These are phyloP conservation scores for Phengaris arion DNA, from an alignment of 2,888 invertebrate genomes.

Conservation along the genomic window DNA sequence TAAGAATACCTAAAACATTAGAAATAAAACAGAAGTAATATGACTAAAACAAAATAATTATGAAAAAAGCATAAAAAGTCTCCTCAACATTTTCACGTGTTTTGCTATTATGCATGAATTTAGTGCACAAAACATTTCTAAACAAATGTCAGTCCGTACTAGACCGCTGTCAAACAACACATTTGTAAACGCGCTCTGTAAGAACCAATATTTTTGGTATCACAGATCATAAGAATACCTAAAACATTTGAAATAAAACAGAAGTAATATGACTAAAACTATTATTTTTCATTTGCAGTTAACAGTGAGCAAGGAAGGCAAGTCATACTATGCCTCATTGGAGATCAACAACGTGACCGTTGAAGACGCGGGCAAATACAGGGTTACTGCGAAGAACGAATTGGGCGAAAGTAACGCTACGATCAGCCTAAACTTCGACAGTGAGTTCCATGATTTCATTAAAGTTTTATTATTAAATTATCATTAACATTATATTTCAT, in stretches of 20 bases:
- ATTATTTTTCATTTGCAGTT: slow-evolving; percentile 75
- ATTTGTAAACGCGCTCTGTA: no score
- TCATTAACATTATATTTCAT: not conserved
- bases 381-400: slow-evolving; percentile 98
- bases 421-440: slow-evolving; percentile 98
- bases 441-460: slow-evolving; percentile 83
- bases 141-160: no score
- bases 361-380: slow-evolving; percentile 98
- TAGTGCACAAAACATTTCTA: no score
- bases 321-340: slow-evolving; percentile 95
- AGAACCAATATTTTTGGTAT: no score
- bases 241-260: no score
- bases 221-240: no score
- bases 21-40: not conserved
- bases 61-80: no score
- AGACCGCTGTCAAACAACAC: no score
- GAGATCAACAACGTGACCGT: slow-evolving; percentile 96
- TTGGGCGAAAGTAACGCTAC: slow-evolving; percentile 98
- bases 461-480: not conserved
- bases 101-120: no score
- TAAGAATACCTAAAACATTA: no score
- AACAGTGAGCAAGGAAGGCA: slow-evolving; percentile 93
- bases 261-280: not conserved
- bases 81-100: no score
- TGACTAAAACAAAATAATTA: not conserved